Evolutionary conservation across 2,797 vertebrate species (phyloP).

Genomic region (Rhinoraja longicauda): DNA sequence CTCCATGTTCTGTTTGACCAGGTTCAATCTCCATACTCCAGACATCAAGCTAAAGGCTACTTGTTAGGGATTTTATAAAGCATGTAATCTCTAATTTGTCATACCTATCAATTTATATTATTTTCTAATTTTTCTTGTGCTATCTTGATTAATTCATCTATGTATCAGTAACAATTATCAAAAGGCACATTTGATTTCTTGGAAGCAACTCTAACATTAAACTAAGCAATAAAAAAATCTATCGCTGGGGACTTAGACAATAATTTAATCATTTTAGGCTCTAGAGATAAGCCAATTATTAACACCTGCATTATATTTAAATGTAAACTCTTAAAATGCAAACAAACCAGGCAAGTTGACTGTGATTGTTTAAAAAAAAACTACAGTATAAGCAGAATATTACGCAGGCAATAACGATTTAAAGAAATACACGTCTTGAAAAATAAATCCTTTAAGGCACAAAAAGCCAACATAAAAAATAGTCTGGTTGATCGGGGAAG

Average conservation of each 20-base stretch:
- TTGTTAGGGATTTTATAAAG: not conserved
- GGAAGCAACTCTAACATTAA: not conserved
- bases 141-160: not conserved
- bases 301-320: conserved; percentile 19
- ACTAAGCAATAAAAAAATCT: not conserved
- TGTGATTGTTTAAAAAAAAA: not conserved
- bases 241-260: not conserved
- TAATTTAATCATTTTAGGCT: not conserved
- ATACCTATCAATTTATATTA: not conserved
- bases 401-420: too few relatives aligned
- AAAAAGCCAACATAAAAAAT: too few relatives aligned
- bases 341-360: not conserved
- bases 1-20: not conserved
- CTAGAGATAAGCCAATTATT: not conserved
- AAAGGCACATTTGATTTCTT: not conserved
- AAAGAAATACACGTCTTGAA: too few relatives aligned
- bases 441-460: too few relatives aligned
- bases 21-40: not conserved
- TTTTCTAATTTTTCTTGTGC: not conserved
- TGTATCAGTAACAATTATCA: not conserved
- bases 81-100: not conserved
- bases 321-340: not conserved
- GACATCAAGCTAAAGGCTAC: not conserved
- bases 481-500: too few relatives aligned
- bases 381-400: too few relatives aligned